Evolutionary conservation across 2,888 invertebrate species (phyloP).

Genomic region (Lordiphosa fenestrarum): DNA sequence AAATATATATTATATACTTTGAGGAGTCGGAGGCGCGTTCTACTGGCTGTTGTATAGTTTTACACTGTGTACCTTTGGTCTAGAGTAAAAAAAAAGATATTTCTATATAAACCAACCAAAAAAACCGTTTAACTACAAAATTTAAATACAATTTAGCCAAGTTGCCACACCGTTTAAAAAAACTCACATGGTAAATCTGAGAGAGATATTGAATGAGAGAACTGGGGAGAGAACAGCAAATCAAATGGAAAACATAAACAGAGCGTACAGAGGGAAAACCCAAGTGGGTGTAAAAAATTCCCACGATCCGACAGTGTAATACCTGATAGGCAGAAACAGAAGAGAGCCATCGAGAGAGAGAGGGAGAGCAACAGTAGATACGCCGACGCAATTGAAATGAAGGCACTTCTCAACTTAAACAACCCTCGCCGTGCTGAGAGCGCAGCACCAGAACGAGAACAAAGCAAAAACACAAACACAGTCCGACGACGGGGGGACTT

Average conservation of each 20-base stretch:
- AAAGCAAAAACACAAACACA: constrained; percentile 27
- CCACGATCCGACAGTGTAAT: constrained; percentile 50
- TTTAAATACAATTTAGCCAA: neutral
- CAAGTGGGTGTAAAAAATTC: constrained; percentile 60
- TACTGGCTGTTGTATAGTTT: no score
- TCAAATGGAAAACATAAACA: constrained; percentile 60
- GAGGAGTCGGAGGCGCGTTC: no score
- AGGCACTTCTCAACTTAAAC: constrained; percentile 35
- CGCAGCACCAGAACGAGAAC: constrained; percentile 16
- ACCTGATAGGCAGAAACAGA: constrained; percentile 30
- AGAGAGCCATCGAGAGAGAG: constrained; percentile 1
- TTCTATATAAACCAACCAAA: no score
- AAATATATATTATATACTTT: no score
- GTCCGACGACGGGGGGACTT: constrained; percentile 28
- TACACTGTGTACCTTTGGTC: no score
- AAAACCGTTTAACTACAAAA: no score
- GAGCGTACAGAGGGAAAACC: constrained; percentile 40
- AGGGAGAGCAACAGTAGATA: constrained; percentile 4
- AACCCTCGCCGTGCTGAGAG: constrained; percentile 38
- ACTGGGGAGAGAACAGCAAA: constrained; percentile 26
- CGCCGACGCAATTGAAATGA: constrained; percentile 31
- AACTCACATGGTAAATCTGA: constrained; percentile 15
- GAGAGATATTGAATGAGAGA: neutral
- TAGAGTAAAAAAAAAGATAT: no score
- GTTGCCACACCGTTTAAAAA: constrained; percentile 12